Evolutionary conservation across 2,113 vertebrate genomes (phyloP).

Genomic region (Dipodomys ordii): DNA sequence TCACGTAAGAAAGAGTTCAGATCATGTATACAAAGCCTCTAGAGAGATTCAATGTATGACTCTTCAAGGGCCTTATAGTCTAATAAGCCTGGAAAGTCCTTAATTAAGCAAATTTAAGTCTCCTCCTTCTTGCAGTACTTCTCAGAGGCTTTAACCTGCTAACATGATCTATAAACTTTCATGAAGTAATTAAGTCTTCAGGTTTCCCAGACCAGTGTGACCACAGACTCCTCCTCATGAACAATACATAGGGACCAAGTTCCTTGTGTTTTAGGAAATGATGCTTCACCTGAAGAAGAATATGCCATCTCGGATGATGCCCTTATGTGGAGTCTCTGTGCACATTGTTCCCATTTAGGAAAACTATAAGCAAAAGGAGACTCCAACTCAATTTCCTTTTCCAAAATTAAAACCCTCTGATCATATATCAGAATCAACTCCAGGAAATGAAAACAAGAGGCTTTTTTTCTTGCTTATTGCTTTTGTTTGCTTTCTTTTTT

Average conservation of each 20-base stretch:
- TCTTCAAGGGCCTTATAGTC: neutral
- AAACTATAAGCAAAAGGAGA: constrained; percentile 17
- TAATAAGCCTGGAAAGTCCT: neutral
- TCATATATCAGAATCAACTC: too few relatives aligned
- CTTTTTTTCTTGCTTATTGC: too few relatives aligned
- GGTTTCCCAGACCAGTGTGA: neutral
- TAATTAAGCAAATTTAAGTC: neutral
- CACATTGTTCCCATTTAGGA: neutral
- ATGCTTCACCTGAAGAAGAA: neutral
- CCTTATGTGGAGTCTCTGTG: neutral
- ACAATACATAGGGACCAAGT: neutral
- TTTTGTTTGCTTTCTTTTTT: too few relatives aligned
- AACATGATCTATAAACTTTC: neutral
- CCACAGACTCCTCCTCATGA: neutral
- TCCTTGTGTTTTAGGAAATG: neutral
- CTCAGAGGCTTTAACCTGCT: neutral
- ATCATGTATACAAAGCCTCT: neutral
- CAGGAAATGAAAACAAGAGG: too few relatives aligned
- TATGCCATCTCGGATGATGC: neutral
- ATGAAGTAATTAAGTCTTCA: neutral
- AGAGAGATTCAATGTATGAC: neutral
- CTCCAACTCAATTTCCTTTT: neutral
- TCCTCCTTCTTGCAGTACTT: neutral
- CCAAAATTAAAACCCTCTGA: neutral
- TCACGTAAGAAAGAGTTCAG: neutral